These are phyloP conservation scores for Callospermophilus lateralis DNA, from an alignment of 2,113 vertebrate species.

Conservation along the genomic window DNA sequence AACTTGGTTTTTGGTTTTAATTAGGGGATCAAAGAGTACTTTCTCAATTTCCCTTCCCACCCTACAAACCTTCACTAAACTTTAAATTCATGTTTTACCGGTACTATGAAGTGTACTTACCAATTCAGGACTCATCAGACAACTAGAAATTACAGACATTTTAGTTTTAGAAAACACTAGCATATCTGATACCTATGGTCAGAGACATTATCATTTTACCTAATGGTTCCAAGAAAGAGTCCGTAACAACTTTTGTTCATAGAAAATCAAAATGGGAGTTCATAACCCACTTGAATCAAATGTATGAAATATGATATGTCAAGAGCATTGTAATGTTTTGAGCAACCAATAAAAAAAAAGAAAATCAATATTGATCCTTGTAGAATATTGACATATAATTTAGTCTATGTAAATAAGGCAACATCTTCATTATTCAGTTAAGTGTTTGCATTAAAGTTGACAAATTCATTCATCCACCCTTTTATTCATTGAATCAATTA, in stretches of 20 bases:
- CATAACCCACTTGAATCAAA: too few relatives aligned
- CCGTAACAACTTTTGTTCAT: neutral
- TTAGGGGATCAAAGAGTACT: accelerated
- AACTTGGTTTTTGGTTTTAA: neutral
- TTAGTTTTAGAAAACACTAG: neutral
- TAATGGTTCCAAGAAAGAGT: too few relatives aligned
- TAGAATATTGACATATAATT: neutral
- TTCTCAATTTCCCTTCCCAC: neutral
- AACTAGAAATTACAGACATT: neutral
- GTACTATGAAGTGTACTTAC: neutral
- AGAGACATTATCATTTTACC: neutral
- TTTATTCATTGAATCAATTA: neutral
- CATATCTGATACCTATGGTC: neutral
- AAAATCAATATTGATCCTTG: neutral
- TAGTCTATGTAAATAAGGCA: neutral
- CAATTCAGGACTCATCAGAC: neutral
- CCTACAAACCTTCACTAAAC: neutral
- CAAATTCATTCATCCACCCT: neutral
- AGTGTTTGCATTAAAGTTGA: neutral
- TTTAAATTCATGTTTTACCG: neutral
- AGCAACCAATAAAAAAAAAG: too few relatives aligned
- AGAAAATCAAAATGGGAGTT: slow-evolving; percentile 33
- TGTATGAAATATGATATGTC: too few relatives aligned
- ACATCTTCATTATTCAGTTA: neutral
- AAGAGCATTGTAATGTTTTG: too few relatives aligned